Base-by-base conservation (phyloP, 2,113 vertebrate species). In the Colistium nudipinnis region DNA sequence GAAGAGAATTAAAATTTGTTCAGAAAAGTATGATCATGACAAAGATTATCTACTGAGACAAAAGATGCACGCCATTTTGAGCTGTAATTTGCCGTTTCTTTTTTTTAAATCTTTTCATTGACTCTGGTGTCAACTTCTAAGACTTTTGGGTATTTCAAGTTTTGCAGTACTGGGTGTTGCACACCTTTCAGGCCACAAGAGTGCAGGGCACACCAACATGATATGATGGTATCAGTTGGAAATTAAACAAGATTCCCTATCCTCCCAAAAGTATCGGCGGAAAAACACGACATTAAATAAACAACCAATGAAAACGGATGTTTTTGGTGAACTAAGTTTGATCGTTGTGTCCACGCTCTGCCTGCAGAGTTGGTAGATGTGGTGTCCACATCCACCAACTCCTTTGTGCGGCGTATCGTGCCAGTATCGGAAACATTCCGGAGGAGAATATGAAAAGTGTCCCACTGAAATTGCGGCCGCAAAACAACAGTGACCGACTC, bases 1-100 rank as follows among this genome's bases (percentile, higher is more conserved):
- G 8, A 33, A 30, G 4, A 49, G 33, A 25, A 54, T 70, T 31
- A n/a, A 28, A 33, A 54, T 57, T 44, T 73, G 70, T 39, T 19
- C 52, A 28, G 4, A 41, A 7, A 71, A 19, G 38, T 16, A 22
- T 12, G 10, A 13, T 19, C 56, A 35, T 25, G 27, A 69, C 17
- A 60, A 38, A 25, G 33, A 53, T 68, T 36, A 64, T 17, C 17
- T 51, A 51, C 8, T 41, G 36, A 16, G 17, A 62, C 35, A 59
- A 60, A 52, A 56, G 43, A 17, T 22, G 11, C 27, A 35, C 17
- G 9, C n/a, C 22, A 20, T 22, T 20, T 20, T 5, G 1, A 33
- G n/a, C 30, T 33, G 17, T 6, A 7, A 51, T 9, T n/a, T n/a
- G n/a, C n/a, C n/a, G 25, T 47, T 44, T 35, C 2, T 41, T 41